A percentile compares a stretch with the other conserved stretches of the same genome.
These are phyloP conservation scores for Orchestes rusci DNA, from an alignment of 2,888 invertebrate genomes.

Conservation along the genomic window DNA sequence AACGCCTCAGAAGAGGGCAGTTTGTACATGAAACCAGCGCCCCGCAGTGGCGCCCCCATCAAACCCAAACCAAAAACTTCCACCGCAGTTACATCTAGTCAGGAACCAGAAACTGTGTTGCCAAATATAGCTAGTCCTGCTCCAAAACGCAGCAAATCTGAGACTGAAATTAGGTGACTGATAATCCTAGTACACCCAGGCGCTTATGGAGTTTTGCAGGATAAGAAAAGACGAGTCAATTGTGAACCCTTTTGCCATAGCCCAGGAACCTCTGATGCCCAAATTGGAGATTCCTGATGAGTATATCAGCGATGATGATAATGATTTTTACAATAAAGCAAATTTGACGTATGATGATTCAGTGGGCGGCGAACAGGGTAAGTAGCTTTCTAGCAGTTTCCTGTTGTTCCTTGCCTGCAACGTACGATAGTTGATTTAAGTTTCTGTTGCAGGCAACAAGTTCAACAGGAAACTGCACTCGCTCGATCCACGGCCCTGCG, in stretches of 20 bases:
- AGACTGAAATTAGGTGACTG: constrained; percentile 34
- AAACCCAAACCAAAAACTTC: constrained; percentile 31
- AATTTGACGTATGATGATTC: constrained; percentile 34
- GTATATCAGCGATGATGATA: constrained; percentile 63
- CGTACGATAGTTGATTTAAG: constrained; percentile 27
- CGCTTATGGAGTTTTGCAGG: constrained; percentile 8
- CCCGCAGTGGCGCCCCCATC: constrained; percentile 5
- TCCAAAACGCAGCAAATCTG: constrained; percentile 37
- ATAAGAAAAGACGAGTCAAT: constrained; percentile 33
- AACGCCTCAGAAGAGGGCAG: constrained; percentile 41
- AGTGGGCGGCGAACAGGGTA: constrained; percentile 37
- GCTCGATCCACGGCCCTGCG: constrained; percentile 52
- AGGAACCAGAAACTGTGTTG: constrained; percentile 33
- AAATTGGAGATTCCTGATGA: constrained; percentile 70
- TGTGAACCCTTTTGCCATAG: constrained; percentile 38
- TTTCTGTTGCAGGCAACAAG: constrained; percentile 41
- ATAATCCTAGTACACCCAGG: not conserved
- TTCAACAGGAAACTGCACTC: constrained; percentile 45
- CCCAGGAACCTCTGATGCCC: constrained; percentile 42
- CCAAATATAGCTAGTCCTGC: constrained; percentile 32
- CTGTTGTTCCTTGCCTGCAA: constrained; percentile 37
- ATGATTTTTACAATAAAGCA: constrained; percentile 23
- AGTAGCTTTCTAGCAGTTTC: constrained; percentile 17
- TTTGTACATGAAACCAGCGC: constrained; percentile 34
- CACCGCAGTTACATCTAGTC: constrained; percentile 41